Evolutionary conservation across 1,140 invertebrate genomes (phyloP), one percentile per base, ranked within the genome.

Genomic region (Brachionus calyciflorus): DNA sequence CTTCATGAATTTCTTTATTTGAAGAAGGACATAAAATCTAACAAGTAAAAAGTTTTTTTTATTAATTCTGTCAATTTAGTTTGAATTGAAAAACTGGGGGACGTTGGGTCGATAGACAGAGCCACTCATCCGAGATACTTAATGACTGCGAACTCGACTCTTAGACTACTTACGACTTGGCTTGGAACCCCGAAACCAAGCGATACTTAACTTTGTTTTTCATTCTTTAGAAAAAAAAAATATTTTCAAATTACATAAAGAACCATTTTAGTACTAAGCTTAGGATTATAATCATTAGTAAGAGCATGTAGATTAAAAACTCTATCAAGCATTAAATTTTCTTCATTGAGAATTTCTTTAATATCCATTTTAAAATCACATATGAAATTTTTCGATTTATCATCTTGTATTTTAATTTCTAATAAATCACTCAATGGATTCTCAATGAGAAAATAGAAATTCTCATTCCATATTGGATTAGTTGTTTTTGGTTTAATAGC

Each of bases 391-490:
- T 55, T 55, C 2, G 46, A 40, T 6, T 51, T 73, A 24, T 73
- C 46, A 17, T 73, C 69, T 21, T 73, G 26, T 19, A 73, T 73
- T 55, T 73, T 73, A 26, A 19, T 19, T n/a, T 40, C 17, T 7
- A 96, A 82, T 37, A 90, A 89, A 80, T 94, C 91, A 60, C 91
- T 91, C 81, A 93, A 90, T 0, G 93, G 94, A 86, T 96, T 93
- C 76, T 89, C 88, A 5, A 96, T 90, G 3, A 96, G 88, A 86
- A 96, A 95, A 1, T 92, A 91, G 82, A 94, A 94, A 14, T 91
- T 93, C 84, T 88, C 84, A 80, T 89, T 88, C 84, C 85, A 89
- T 21, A 86, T 83, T n/a, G 88, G 88, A 78, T 88, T 84, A 37
- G 80, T 83, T 2, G 87, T 88, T 78, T 82, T 82, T n/a, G 65